Evolutionary conservation across 92 coral and sea anemone genomes (phyloP).

Genomic region (Palythoa heliodiscus): DNA sequence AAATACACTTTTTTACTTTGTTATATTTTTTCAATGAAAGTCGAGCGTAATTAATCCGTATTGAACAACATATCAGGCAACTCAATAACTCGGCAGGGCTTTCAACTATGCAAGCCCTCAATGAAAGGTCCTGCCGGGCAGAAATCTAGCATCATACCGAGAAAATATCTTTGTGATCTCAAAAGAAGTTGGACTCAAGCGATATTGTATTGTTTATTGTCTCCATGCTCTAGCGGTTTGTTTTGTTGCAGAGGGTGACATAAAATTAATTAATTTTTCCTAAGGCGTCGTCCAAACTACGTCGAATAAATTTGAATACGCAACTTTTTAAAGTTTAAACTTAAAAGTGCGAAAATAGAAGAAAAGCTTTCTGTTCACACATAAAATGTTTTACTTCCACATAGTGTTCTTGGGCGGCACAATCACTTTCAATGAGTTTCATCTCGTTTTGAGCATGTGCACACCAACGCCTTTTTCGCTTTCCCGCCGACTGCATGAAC

Average conservation of each 20-base stretch:
- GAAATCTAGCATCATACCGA: not conserved
- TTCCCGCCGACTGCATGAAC: too few relatives aligned
- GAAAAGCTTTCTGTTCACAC: too few relatives aligned
- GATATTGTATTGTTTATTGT: not conserved
- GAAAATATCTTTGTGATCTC: not conserved
- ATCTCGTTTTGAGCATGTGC: too few relatives aligned
- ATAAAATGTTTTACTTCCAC: too few relatives aligned
- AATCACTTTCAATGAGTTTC: too few relatives aligned
- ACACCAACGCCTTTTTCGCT: too few relatives aligned
- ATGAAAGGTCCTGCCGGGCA: not conserved
- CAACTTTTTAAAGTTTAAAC: too few relatives aligned
- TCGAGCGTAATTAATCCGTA: slow-evolving; percentile 9
- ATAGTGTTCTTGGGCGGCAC: too few relatives aligned
- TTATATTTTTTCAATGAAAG: not conserved
- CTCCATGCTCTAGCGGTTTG: not conserved
- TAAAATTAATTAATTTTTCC: too few relatives aligned
- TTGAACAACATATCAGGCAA: not conserved
- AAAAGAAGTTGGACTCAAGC: not conserved
- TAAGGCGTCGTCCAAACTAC: too few relatives aligned
- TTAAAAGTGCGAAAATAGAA: too few relatives aligned
- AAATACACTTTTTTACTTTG: not conserved
- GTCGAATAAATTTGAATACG: too few relatives aligned
- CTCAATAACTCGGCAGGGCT: slow-evolving; percentile 3
- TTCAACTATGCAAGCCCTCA: not conserved
- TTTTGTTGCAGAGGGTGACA: not conserved